These are phyloP conservation scores for Uropetala carovei DNA, from an alignment of 2,888 invertebrate genomes.

Conservation along the genomic window DNA sequence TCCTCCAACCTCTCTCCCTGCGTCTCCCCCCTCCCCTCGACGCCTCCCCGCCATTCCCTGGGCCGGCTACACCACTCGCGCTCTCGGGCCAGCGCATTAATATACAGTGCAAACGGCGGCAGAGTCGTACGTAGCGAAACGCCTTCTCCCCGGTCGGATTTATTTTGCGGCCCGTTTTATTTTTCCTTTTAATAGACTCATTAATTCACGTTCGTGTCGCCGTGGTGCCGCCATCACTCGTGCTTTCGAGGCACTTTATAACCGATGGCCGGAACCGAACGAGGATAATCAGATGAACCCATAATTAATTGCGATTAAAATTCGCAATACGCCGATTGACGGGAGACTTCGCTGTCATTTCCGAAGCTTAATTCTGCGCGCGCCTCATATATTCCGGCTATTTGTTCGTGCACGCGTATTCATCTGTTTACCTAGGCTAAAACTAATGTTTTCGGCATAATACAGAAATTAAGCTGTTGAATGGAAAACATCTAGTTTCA, in stretches of 20 bases:
- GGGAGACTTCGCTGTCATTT: neutral
- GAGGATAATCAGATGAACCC: neutral
- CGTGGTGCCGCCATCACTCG: neutral
- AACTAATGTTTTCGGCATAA: no score
- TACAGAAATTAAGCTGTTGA: no score
- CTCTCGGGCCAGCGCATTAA: neutral
- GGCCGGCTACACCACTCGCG: neutral
- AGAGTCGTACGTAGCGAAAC: neutral
- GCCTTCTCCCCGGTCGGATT: neutral
- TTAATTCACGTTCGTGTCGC: neutral
- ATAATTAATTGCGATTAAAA: constrained; percentile 5
- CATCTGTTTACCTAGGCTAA: no score
- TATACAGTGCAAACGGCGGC: constrained; percentile 1
- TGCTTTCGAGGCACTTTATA: neutral
- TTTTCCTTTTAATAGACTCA: neutral
- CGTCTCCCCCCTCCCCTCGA: no score
- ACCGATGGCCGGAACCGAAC: neutral
- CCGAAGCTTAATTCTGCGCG: neutral
- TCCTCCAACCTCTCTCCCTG: neutral
- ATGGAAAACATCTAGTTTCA: no score
- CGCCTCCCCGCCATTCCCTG: no score
- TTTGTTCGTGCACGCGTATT: no score
- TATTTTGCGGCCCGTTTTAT: neutral
- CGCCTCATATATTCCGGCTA: no score
- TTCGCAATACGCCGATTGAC: neutral